A percentile compares a stretch with the other conserved stretches of the same genome.
These are phyloP conservation scores for Drosophila varians DNA, from an alignment of 1,140 invertebrate genomes.

Conservation along the genomic window DNA sequence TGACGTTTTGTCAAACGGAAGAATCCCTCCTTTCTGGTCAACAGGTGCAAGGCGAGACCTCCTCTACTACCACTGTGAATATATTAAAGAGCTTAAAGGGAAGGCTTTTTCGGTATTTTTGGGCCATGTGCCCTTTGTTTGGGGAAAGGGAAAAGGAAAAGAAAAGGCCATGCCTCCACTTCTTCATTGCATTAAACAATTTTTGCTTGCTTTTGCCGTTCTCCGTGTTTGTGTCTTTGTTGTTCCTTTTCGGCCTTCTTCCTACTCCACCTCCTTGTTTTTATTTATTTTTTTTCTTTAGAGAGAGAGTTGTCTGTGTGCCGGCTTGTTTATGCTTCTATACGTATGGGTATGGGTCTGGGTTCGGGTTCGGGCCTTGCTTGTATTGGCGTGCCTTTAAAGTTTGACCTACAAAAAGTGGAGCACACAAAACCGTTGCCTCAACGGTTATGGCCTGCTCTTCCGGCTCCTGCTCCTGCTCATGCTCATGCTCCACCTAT, in stretches of 20 bases:
- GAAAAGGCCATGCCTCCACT: slow-evolving; percentile 9
- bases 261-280: slow-evolving; percentile 16
- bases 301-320: slow-evolving; percentile 30
- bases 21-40: slow-evolving; percentile 29
- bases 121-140: background rate
- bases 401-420: slow-evolving; percentile 69
- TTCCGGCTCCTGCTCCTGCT: background rate
- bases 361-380: slow-evolving; percentile 10
- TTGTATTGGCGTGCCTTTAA: slow-evolving; percentile 51
- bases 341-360: slow-evolving; percentile 13
- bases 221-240: slow-evolving; percentile 37
- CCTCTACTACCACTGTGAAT: slow-evolving; percentile 11
- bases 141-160: slow-evolving; percentile 8
- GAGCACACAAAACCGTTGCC: slow-evolving; percentile 49
- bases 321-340: slow-evolving; percentile 40
- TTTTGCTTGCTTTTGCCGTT: slow-evolving; percentile 6
- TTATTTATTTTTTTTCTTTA: slow-evolving; percentile 17
- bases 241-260: slow-evolving; percentile 39
- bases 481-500: background rate
- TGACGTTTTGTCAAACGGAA: slow-evolving; percentile 22
- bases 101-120: slow-evolving; percentile 4
- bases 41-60: slow-evolving; percentile 34
- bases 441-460: slow-evolving; percentile 29
- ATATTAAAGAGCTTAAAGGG: slow-evolving; percentile 23
- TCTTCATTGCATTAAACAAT: slow-evolving; percentile 43